A percentile compares a stretch with the other conserved stretches of the same genome.
Conservation (phyloP, 2,888 invertebrate species). For the Pterostichus madidus region DNA sequence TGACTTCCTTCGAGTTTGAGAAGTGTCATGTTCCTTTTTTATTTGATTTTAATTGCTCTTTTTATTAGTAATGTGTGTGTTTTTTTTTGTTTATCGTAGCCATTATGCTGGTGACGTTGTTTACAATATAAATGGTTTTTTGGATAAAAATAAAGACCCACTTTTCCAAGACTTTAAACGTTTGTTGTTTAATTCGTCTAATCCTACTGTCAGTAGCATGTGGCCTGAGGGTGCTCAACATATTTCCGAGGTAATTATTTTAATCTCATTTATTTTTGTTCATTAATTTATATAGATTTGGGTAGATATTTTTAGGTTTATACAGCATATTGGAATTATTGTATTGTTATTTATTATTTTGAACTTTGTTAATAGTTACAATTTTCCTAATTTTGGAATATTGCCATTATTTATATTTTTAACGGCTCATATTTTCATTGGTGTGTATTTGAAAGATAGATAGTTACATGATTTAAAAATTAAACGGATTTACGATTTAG, state of each 20-base stretch:
- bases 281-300: background rate
- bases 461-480: no score
- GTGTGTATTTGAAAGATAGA: no score
- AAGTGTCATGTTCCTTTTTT: background rate
- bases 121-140: constrained; percentile 93
- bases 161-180: constrained; percentile 98
- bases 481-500: background rate
- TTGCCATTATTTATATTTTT: no score
- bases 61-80: constrained; percentile 29
- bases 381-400: no score
- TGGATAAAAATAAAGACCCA: constrained; percentile 98
- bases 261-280: constrained; percentile 40
- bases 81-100: constrained; percentile 75
- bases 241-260: constrained; percentile 84
- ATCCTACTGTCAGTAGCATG: constrained; percentile 89
- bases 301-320: background rate
- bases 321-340: no score
- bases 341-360: no score
- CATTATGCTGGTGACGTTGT: constrained; percentile 99
- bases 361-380: no score
- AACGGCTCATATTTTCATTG: no score
- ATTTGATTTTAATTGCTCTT: constrained; percentile 9
- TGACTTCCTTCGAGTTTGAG: background rate
- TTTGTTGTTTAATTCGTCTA: constrained; percentile 90
- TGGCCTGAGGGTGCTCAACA: constrained; percentile 98